Evolutionary conservation across 2,888 invertebrate species (phyloP).

Genomic region (Deilephila elpenor): DNA sequence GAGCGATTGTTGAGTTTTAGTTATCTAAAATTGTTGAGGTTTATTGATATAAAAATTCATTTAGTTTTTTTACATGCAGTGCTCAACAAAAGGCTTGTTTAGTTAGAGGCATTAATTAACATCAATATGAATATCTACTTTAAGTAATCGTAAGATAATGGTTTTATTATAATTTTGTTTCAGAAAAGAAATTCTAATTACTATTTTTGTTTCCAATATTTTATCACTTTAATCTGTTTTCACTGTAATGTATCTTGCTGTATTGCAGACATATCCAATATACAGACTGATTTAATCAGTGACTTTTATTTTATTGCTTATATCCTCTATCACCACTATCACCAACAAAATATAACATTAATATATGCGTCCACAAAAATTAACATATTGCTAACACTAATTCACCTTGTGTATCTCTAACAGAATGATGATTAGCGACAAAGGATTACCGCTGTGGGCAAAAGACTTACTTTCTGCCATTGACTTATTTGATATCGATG

Average conservation of each 20-base stretch:
- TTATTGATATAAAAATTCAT: conserved; percentile 68
- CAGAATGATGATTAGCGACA: too few relatives aligned
- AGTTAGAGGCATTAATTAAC: conserved; percentile 83
- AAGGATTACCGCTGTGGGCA: too few relatives aligned
- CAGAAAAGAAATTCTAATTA: conserved; percentile 83
- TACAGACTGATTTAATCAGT: conserved; percentile 83
- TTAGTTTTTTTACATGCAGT: conserved; percentile 75
- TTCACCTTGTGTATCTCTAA: too few relatives aligned
- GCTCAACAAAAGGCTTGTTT: conserved; percentile 79
- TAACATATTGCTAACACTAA: too few relatives aligned
- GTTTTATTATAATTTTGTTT: conserved; percentile 84
- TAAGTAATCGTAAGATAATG: conserved; percentile 81
- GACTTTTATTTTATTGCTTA: conserved; percentile 53
- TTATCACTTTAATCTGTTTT: conserved; percentile 83
- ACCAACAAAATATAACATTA: too few relatives aligned
- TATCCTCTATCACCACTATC: neutral
- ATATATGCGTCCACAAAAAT: too few relatives aligned
- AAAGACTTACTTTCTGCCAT: too few relatives aligned
- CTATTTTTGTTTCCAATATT: conserved; percentile 85
- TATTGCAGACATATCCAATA: conserved; percentile 86
- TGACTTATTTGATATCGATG: too few relatives aligned
- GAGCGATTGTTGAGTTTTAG: conserved; percentile 80
- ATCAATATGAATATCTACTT: conserved; percentile 79
- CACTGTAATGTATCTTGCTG: conserved; percentile 85
- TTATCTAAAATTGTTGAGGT: conserved; percentile 83